A percentile compares a stretch with the other conserved stretches of the same genome.
These are phyloP conservation scores for Acrossocheilus wenchowensis DNA, from an alignment of 2,797 vertebrate species.

Conservation along the genomic window DNA sequence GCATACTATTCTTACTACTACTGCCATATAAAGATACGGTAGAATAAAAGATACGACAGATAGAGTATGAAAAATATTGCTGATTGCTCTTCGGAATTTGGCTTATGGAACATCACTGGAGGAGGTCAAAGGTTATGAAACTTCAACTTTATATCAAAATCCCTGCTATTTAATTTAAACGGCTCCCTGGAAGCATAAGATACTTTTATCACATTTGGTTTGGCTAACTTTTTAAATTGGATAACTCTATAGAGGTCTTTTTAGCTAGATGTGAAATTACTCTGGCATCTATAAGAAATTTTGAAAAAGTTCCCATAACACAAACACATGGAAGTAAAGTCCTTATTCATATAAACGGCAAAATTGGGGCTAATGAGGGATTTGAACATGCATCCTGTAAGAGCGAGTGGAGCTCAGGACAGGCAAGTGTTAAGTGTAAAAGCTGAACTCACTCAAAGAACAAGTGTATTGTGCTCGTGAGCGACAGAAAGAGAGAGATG, in stretches of 20 bases:
- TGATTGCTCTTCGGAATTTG: not conserved
- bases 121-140: not conserved
- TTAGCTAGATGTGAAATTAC: not conserved
- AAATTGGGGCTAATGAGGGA: conserved; percentile 74
- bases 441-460: conserved; percentile 68
- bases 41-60: not conserved
- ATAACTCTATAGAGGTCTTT: no score
- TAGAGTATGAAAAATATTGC: not conserved
- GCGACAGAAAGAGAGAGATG: not conserved
- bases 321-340: conserved; percentile 61
- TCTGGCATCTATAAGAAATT: not conserved
- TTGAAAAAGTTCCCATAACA: conserved; percentile 35
- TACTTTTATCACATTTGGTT: not conserved
- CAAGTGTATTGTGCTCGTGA: conserved; percentile 64
- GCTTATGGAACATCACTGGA: not conserved
- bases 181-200: not conserved
- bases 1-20: not conserved
- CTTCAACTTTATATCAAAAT: not conserved
- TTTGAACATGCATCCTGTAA: conserved; percentile 68
- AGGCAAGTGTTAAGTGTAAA: conserved; percentile 46
- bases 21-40: not conserved
- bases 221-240: not conserved
- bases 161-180: not conserved
- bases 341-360: conserved; percentile 62
- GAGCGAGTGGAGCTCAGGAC: conserved; percentile 41